Evolutionary conservation across 2,888 invertebrate species (phyloP).

Genomic region (Erebia palarica): DNA sequence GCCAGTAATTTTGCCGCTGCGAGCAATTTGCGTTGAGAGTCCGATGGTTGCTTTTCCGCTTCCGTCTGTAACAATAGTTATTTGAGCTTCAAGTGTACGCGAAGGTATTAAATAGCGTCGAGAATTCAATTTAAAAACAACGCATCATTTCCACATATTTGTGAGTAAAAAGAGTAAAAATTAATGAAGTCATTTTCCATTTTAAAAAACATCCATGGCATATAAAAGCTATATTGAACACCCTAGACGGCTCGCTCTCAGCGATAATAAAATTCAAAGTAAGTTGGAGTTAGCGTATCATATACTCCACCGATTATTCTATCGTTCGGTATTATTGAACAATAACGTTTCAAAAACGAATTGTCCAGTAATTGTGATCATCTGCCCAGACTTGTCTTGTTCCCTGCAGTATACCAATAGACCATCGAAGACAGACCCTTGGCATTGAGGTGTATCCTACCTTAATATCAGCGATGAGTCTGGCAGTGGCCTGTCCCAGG

Average conservation of each 20-base stretch:
- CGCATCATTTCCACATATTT: no score
- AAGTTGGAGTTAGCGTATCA: no score
- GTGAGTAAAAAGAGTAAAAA: no score
- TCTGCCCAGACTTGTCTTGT: neutral
- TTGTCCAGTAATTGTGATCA: neutral
- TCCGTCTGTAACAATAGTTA: slow-evolving; percentile 82
- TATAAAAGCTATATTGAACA: no score
- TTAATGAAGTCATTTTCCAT: no score
- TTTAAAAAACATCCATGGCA: no score
- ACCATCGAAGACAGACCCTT: neutral
- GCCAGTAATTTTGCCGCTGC: slow-evolving; percentile 97
- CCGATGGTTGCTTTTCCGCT: slow-evolving; percentile 93
- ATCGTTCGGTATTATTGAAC: no score
- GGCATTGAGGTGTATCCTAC: slow-evolving; percentile 50
- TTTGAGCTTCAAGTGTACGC: neutral
- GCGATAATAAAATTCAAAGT: no score
- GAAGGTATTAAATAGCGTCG: neutral
- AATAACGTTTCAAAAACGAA: neutral
- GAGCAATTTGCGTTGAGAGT: slow-evolving; percentile 93
- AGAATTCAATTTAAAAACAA: neutral
- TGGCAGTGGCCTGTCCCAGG: slow-evolving; percentile 96
- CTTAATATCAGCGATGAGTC: slow-evolving; percentile 96
- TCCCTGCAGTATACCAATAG: neutral
- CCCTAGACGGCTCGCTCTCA: no score
- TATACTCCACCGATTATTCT: no score